Evolutionary conservation across 2,888 invertebrate species (phyloP).

Genomic region (Chloroclysta siterata): DNA sequence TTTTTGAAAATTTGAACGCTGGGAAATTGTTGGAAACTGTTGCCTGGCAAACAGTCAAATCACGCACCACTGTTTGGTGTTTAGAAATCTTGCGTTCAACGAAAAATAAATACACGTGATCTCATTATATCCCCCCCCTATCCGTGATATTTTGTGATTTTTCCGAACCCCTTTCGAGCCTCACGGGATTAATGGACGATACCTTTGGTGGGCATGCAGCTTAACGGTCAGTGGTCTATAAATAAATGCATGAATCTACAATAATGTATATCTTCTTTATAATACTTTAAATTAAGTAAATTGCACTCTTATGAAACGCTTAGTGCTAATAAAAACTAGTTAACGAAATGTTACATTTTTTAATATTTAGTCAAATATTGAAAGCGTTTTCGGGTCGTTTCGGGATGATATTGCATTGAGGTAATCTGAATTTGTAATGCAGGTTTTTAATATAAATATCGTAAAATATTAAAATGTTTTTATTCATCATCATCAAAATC

Average conservation of each 20-base stretch:
- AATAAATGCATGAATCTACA: background rate
- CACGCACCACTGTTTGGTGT: too few relatives aligned
- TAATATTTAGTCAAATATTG: conserved; percentile 71
- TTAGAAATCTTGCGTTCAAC: too few relatives aligned
- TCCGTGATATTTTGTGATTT: background rate
- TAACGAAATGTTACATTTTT: conserved; percentile 43
- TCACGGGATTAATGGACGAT: too few relatives aligned
- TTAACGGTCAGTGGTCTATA: conserved; percentile 1
- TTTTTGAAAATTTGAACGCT: too few relatives aligned
- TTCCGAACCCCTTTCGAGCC: background rate
- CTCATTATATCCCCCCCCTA: too few relatives aligned
- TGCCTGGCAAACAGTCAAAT: too few relatives aligned
- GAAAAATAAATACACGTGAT: too few relatives aligned
- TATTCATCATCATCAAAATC: background rate
- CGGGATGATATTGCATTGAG: conserved; percentile 16
- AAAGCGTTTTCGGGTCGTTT: conserved; percentile 40
- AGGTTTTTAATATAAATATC: conserved; percentile 1
- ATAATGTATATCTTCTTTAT: background rate
- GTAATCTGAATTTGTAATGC: background rate
- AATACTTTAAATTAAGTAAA: background rate
- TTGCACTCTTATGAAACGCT: conserved; percentile 15
- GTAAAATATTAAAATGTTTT: background rate
- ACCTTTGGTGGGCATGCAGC: conserved; percentile 3
- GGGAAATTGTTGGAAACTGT: too few relatives aligned
- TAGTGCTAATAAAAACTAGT: conserved; percentile 18